These are phyloP conservation scores for Cephus spinipes DNA, from an alignment of 2,888 invertebrate genomes.

Conservation along the genomic window DNA sequence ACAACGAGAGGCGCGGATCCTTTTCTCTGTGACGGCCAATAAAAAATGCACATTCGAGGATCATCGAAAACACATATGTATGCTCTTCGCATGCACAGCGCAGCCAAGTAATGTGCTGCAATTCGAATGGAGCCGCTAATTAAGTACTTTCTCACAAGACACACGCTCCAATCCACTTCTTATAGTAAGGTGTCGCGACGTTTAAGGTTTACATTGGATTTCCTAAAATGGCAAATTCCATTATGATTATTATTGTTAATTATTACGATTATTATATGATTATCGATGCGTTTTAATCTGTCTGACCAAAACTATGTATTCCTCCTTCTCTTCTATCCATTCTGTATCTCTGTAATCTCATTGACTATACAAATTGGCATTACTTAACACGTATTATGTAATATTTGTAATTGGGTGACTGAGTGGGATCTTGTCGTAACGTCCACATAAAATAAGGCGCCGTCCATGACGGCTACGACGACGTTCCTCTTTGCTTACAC, in stretches of 20 bases:
- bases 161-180: constrained; percentile 63
- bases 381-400: constrained; percentile 34
- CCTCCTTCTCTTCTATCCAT: constrained; percentile 39
- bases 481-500: constrained; percentile 39
- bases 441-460: background rate
- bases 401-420: constrained; percentile 37
- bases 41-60: background rate
- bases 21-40: background rate
- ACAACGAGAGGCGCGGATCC: background rate
- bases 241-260: constrained; percentile 34
- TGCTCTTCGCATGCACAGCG: background rate
- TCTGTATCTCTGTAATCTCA: constrained; percentile 37
- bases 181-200: constrained; percentile 62
- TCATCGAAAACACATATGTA: background rate
- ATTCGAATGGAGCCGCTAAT: background rate
- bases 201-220: constrained; percentile 65
- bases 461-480: constrained; percentile 24
- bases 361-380: constrained; percentile 38
- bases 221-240: constrained; percentile 38
- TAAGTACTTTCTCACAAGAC: constrained; percentile 39
- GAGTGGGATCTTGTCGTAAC: constrained; percentile 37
- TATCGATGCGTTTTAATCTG: constrained; percentile 40
- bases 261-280: constrained; percentile 37
- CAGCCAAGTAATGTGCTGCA: background rate
- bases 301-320: constrained; percentile 43